A percentile compares a stretch with the other conserved stretches of the same genome.
Evolutionary conservation across 2,113 vertebrate species (phyloP).

Genomic region (Numida meleagris): DNA sequence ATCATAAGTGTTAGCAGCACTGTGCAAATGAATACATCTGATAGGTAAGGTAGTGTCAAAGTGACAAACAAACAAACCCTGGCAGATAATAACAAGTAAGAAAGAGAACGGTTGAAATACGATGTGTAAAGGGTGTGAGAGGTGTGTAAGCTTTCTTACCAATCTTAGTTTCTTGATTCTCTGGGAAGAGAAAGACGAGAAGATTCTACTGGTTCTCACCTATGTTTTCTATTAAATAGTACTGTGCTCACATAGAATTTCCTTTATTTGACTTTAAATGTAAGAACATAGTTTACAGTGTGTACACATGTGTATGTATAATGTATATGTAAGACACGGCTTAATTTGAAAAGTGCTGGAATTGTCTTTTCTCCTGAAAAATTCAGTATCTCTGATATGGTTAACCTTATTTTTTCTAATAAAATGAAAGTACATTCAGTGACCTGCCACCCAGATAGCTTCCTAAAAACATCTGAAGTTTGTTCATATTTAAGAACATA

Average conservation of each 20-base stretch:
- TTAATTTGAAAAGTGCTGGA: not conserved
- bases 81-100: not conserved
- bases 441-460: not conserved
- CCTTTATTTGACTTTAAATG: not conserved
- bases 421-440: not conserved
- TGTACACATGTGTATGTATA: accelerated
- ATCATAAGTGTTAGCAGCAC: not conserved
- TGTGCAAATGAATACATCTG: not conserved
- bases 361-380: not conserved
- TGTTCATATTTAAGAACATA: not conserved
- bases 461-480: not conserved
- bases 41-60: not conserved
- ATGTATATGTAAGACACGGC: not conserved
- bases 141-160: not conserved
- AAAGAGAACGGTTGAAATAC: not conserved
- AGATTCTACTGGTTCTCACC: not conserved
- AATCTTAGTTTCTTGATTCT: not conserved
- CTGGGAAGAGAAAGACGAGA: not conserved
- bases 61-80: not conserved
- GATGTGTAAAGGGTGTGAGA: not conserved
- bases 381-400: not conserved
- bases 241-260: not conserved
- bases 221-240: not conserved
- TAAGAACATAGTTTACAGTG: not conserved
- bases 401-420: not conserved